Conservation (phyloP, 2,113 vertebrate genomes). For the Sylvietta virens region DNA sequence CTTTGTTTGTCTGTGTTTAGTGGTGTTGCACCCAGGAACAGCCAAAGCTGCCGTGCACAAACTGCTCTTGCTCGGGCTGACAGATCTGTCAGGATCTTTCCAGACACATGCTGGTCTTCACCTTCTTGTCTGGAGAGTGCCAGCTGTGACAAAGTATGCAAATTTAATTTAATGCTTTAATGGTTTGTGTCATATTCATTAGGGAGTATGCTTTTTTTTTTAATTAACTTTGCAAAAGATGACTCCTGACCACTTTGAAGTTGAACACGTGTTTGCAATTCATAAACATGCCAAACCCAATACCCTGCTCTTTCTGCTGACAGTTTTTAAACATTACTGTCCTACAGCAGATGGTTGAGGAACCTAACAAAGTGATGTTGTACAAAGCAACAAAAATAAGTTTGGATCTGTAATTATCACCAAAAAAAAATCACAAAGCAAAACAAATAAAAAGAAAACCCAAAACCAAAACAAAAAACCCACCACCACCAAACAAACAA, state of each 20-base stretch:
- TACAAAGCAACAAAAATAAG: constrained; percentile 53
- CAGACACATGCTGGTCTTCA: background rate
- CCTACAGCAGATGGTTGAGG: constrained; percentile 52
- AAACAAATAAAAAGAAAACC: background rate
- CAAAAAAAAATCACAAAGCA: background rate
- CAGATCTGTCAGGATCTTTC: background rate
- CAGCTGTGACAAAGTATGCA: constrained; percentile 22
- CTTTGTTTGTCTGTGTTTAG: background rate
- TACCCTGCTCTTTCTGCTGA: constrained; percentile 35
- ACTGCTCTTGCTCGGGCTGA: background rate
- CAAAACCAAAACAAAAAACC: background rate
- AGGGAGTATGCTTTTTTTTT: background rate
- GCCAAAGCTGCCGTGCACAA: background rate
- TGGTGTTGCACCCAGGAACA: background rate
- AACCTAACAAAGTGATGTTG: constrained; percentile 49
- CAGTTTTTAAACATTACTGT: background rate
- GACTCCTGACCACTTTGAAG: background rate
- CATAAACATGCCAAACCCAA: background rate
- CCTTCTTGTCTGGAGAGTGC: background rate
- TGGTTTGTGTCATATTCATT: background rate
- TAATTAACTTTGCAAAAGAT: constrained; percentile 34
- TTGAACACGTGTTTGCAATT: background rate
- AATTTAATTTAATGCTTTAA: constrained; percentile 64
- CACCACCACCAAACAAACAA: too few species aligned
- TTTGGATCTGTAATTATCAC: background rate